Evolutionary conservation across 2,113 vertebrate species (phyloP).

Genomic region (Bucco capensis): DNA sequence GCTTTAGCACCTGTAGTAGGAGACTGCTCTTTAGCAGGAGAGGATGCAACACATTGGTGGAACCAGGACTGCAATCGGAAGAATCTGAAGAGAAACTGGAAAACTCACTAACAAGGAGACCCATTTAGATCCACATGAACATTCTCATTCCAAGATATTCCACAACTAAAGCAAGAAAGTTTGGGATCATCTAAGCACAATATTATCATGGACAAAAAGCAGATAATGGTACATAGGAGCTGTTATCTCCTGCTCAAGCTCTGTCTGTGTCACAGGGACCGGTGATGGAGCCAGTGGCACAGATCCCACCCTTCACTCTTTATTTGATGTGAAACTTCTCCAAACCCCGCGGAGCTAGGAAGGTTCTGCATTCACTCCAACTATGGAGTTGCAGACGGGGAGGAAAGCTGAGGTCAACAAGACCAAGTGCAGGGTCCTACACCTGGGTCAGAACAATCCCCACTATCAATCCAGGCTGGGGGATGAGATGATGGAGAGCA

Average conservation of each 20-base stretch:
- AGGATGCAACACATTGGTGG: background rate
- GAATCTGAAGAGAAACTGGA: background rate
- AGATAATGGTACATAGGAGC: background rate
- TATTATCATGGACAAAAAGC: background rate
- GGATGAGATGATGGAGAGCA: too few relatives aligned
- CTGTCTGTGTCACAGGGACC: background rate
- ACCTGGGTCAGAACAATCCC: too few relatives aligned
- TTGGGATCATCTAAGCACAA: background rate
- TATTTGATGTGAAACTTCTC: background rate
- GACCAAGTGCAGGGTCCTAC: too few relatives aligned
- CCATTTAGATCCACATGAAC: background rate
- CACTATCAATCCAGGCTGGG: too few relatives aligned
- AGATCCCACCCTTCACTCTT: background rate
- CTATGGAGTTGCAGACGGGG: background rate
- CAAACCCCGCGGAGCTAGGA: background rate
- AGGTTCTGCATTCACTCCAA: rapidly evolving
- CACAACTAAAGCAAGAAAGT: background rate
- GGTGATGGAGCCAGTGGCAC: background rate
- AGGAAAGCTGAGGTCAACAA: background rate
- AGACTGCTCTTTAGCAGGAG: background rate
- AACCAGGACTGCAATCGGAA: background rate
- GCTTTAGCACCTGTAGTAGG: background rate
- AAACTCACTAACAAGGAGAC: background rate
- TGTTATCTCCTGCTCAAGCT: background rate
- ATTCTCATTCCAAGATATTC: background rate